A percentile compares a stretch with the other conserved stretches of the same genome.
phyloP scores from a whole-genome alignment of 2,113 vertebrate species.

The Dromaius novaehollandiae region DNA sequence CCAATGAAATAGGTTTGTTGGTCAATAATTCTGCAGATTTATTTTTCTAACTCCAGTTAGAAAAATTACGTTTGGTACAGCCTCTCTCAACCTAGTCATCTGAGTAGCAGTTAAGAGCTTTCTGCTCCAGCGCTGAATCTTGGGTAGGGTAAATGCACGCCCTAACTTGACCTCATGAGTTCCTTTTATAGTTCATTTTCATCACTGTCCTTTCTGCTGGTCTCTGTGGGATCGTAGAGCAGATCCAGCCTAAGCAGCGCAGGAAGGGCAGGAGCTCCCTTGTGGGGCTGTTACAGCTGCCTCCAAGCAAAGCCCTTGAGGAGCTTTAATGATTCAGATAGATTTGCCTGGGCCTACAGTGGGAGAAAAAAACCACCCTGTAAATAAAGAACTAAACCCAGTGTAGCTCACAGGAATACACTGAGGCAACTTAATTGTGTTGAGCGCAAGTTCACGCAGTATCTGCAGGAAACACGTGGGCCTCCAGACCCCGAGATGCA shows the following conservation, averaged over 20 bases:
- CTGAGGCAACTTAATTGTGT: background rate
- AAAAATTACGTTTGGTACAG: background rate
- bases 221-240: constrained; percentile 5
- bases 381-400: background rate
- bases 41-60: background rate
- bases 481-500: background rate
- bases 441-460: background rate
- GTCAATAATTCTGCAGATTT: background rate
- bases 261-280: constrained; percentile 49
- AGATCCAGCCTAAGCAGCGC: constrained; percentile 2
- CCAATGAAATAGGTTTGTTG: background rate
- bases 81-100: background rate
- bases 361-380: background rate
- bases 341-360: background rate
- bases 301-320: background rate
- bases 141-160: rapidly evolving
- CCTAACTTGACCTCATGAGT: constrained; percentile 21
- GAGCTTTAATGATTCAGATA: constrained; percentile 27
- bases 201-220: constrained; percentile 51
- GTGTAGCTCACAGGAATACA: background rate
- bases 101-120: background rate
- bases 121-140: background rate
- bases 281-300: constrained; percentile 44
- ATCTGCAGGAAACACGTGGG: background rate
- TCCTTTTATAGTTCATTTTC: constrained; percentile 63